Conservation (phyloP, 1,140 invertebrate species). For the Drosophila varians region DNA sequence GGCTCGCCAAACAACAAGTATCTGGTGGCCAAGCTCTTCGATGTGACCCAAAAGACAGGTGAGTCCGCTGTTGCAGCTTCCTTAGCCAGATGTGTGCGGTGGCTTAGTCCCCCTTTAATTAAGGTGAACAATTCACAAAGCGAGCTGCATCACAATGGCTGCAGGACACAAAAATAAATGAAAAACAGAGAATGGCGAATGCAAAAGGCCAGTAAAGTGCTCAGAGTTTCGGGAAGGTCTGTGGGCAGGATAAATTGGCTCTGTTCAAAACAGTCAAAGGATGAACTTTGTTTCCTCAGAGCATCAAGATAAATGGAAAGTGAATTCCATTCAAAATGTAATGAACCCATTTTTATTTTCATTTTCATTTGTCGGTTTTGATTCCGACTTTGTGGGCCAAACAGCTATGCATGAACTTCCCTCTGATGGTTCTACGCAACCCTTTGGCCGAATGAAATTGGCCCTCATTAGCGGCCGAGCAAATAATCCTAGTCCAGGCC, state of each 20-base stretch:
- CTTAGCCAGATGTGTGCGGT: too few species aligned
- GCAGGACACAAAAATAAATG: conserved; percentile 28
- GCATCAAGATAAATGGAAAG: not conserved
- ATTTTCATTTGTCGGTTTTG: too few species aligned
- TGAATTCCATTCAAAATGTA: not conserved
- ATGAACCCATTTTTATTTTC: not conserved
- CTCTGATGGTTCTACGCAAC: not conserved
- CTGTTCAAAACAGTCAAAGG: not conserved
- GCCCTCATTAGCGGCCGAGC: conserved; percentile 57
- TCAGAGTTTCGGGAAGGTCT: not conserved
- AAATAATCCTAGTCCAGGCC: conserved; percentile 26
- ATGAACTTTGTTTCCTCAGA: not conserved
- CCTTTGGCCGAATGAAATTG: conserved; percentile 38
- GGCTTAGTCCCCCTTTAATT: conserved; percentile 53
- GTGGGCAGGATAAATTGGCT: not conserved
- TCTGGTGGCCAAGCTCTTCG: conserved; percentile 95
- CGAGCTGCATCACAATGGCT: conserved; percentile 21
- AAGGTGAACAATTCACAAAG: conserved; percentile 49
- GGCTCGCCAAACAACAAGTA: conserved; percentile 90
- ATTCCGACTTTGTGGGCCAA: too few species aligned
- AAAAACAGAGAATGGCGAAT: conserved; percentile 13
- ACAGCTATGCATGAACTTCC: too few species aligned
- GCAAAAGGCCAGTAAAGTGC: conserved; percentile 16
- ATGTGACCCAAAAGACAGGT: conserved; percentile 94
- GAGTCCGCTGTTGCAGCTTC: too few species aligned